Conservation (phyloP, 1,140 invertebrate species). For the Zaprionus lachaisei region DNA sequence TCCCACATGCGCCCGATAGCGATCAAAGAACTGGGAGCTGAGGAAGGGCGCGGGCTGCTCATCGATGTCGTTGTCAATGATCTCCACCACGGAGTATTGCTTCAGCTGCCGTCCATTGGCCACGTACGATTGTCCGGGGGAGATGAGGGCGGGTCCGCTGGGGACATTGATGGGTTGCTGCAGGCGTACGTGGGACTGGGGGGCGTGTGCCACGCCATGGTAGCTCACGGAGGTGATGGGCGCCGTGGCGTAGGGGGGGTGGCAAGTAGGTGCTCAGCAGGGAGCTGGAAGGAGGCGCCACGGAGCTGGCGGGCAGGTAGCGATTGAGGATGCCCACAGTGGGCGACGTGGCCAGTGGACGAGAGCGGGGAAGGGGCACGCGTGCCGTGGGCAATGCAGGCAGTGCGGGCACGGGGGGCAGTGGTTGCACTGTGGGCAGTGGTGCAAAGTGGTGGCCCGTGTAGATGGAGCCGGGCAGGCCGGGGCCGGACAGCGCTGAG, state of each 20-base stretch:
- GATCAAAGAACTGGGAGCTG: conserved; percentile 60
- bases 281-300: not conserved
- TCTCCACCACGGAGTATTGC: conserved; percentile 79
- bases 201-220: conserved; percentile 45
- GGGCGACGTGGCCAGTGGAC: conserved; percentile 35
- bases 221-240: conserved; percentile 57
- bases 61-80: conserved; percentile 79
- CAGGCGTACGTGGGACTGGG: conserved; percentile 26
- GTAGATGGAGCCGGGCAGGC: conserved; percentile 18
- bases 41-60: conserved; percentile 69
- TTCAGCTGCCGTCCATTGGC: conserved; percentile 78
- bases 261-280: conserved; percentile 15
- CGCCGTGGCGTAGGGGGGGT: conserved; percentile 4
- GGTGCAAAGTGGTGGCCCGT: conserved; percentile 67
- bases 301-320: conserved; percentile 5
- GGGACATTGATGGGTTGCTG: conserved; percentile 40
- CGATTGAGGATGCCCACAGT: conserved; percentile 3
- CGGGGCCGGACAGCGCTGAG: conserved; percentile 20
- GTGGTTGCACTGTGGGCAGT: conserved; percentile 66
- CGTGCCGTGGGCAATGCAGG: conserved; percentile 63
- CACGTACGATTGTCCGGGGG: conserved; percentile 68
- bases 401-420: conserved; percentile 69
- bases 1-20: conserved; percentile 59
- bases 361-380: conserved; percentile 48
- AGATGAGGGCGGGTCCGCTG: conserved; percentile 40